Evolutionary conservation across 1,140 invertebrate species (phyloP), one percentile per base, ranked within the genome.

Genomic region (Steinernema khuongi): DNA sequence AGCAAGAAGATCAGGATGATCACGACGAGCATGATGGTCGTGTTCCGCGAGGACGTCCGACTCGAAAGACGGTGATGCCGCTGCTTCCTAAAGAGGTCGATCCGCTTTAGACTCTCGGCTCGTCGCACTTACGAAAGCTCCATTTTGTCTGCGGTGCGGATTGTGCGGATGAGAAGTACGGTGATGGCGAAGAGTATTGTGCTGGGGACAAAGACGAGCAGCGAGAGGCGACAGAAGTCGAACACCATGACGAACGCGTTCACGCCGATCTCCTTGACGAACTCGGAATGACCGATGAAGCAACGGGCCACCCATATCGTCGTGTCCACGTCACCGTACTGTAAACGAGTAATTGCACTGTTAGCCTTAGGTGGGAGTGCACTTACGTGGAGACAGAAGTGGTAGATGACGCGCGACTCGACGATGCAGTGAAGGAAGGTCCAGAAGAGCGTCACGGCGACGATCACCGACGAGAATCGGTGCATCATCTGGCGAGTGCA

Each of bases 1-100:
- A 77, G n/a, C 32, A 77, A 60, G 33, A 79, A 77, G 28, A 77
- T 70, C 1, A 76, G 29, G 30, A 77, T 77, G 28, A 77, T 77
- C 28, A 77, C 76, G 19, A 74, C 75, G 18, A 77, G 67, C 76
- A 77, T 77, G 2, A 76, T 71, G 28, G 76, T 77, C 1, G 76
- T 77, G 31, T 77, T 77, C 0, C 68, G 32, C 0, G 76, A 77
- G 0, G 74, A 67, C 31, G 68, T 76, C 26, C 68, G 68, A 30
- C 43, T 74, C 22, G 66, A 75, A n/a, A 71, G 31, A 31, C 72
- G 73, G 0, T 72, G 72, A 36, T 68, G 22, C 69, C 67, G 29
- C 19, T 33, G 29, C 7, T 44, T n/a, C 31, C 29, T 32, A 43
- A 72, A 68, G 18, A 14, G 41, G 28, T 22, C 1, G 41, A 60